Percentiles rank a stretch among this genome's conserved stretches.
These are phyloP conservation scores for Noturus placidus DNA, from an alignment of 2,113 vertebrate species.

Conservation along the genomic window DNA sequence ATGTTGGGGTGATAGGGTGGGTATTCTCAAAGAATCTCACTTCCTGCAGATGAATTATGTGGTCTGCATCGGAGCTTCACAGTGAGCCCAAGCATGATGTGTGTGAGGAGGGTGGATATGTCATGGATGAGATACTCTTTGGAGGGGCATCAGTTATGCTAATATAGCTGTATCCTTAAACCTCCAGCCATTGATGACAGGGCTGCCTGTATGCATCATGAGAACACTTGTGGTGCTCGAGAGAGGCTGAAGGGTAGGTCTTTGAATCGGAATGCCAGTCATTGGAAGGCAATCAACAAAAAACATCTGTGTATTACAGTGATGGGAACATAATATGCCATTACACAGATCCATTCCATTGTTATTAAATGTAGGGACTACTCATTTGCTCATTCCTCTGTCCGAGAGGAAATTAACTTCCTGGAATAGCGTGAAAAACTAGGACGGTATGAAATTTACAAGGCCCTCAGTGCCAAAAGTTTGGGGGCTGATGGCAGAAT, in stretches of 20 bases:
- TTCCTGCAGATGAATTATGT: background rate
- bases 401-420: background rate
- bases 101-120: background rate
- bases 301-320: background rate
- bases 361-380: background rate
- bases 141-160: background rate
- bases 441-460: background rate
- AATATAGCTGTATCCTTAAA: background rate
- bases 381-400: background rate
- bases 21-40: background rate
- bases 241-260: background rate
- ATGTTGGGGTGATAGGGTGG: background rate
- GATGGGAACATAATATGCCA: background rate
- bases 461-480: background rate
- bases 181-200: background rate
- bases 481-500: too few relatives aligned
- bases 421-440: background rate
- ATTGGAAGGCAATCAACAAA: background rate
- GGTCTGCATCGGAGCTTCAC: background rate
- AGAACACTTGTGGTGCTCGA: too few relatives aligned
- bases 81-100: background rate
- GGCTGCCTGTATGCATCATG: background rate
- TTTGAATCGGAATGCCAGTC: background rate
- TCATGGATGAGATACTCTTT: background rate
- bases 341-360: background rate